These are phyloP conservation scores for Ferrisia virgata DNA, from an alignment of 2,888 invertebrate species.

Conservation along the genomic window DNA sequence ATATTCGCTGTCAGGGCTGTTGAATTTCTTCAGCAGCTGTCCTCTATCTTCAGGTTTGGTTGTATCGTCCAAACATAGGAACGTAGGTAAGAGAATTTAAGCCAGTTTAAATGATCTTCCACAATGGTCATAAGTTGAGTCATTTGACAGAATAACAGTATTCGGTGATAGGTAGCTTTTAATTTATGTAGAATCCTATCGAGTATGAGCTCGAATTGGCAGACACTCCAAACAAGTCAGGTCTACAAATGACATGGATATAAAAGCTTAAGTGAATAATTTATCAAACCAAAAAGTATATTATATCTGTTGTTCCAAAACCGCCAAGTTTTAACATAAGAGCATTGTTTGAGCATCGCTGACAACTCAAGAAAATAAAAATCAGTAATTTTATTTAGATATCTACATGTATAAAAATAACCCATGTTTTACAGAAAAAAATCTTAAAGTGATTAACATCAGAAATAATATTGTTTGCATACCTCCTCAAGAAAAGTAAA, in stretches of 20 bases:
- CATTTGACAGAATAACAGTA: constrained; percentile 99
- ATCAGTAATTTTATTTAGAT: no score
- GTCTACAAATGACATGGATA: constrained; percentile 52
- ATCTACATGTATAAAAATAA: no score
- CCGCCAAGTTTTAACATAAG: no score
- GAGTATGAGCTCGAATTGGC: constrained; percentile 97
- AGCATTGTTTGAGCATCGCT: no score
- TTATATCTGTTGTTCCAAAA: no score
- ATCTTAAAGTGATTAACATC: no score
- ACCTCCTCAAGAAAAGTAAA: no score
- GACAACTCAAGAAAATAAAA: no score
- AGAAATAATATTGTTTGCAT: no score
- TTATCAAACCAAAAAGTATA: no score
- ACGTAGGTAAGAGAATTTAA: constrained; percentile 86
- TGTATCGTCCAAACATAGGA: constrained; percentile 93
- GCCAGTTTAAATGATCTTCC: constrained; percentile 94
- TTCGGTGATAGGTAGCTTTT: constrained; percentile 85
- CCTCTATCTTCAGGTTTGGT: constrained; percentile 98
- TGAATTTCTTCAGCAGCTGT: constrained; percentile 86
- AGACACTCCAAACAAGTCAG: constrained; percentile 87
- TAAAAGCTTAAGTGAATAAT: neutral
- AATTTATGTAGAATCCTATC: constrained; percentile 97
- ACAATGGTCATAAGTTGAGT: constrained; percentile 98
- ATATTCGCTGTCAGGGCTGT: constrained; percentile 82
- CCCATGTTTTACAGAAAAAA: no score